Evolutionary conservation across 2,113 vertebrate species (phyloP), one percentile per base, ranked within the genome.

Genomic region (Centrocercus urophasianus): DNA sequence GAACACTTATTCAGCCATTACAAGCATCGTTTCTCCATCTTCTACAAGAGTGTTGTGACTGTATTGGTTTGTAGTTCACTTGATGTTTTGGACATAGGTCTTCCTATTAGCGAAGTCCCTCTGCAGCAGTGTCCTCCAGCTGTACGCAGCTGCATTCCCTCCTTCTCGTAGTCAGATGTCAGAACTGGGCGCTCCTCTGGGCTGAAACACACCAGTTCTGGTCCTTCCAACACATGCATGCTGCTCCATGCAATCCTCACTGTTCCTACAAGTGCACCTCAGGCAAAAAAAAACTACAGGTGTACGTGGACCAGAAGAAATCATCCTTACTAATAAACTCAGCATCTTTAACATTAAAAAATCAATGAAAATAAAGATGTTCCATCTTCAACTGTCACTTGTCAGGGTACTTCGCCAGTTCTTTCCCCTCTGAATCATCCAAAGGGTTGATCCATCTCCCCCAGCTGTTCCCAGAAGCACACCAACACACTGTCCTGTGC

Each of bases 221-320:
- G 50, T 61, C 77, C 66, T 22, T 16, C 43, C 13, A n/a, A 36
- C 27, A 43, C 0, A 21, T 5, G 40, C 48, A 21, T 15, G 7
- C 27, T 7, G 17, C 11, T 43, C 72, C 79, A 64, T 1, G 17
- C 28, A n/a, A n/a, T 20, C 24, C 60, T 48, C 0, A 0, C 6
- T 10, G n/a, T 19, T 8, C 12, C 21, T 34, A n/a, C 0, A 0
- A 24, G 10, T 72, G 32, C 61, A 71, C 28, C 52, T 32, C 52
- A 66, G 24, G 61, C 16, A 4, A 50, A 38, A 4, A 42, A 42
- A 52, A 87, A 63, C 14, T 70, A 12, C 21, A 93, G 36, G 7
- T 1, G 1, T 28, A 34, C 0, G 8, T 25, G 19, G 45, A 34
- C 34, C 78, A 70, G 30, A 84, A 48, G 59, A 63, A 66, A 79